A percentile compares a stretch with the other conserved stretches of the same genome.
These are phyloP conservation scores for Eupithecia insigniata DNA, from an alignment of 2,888 invertebrate genomes.

Conservation along the genomic window DNA sequence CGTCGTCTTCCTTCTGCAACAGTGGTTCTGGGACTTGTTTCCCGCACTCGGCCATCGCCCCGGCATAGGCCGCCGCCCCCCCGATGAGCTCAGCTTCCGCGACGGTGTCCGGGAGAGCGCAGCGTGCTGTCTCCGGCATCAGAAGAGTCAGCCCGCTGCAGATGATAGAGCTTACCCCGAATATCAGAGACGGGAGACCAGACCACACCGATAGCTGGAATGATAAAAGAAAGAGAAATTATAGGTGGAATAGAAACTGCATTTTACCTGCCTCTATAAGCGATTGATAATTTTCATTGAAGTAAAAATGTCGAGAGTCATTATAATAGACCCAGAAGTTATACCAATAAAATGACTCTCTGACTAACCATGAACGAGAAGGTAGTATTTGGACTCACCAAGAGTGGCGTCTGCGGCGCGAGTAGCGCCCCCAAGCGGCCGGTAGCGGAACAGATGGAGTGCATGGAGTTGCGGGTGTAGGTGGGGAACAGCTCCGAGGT, in stretches of 20 bases:
- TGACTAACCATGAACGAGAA: no score
- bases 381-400: conserved; percentile 81
- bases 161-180: conserved; percentile 75
- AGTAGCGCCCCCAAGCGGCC: conserved; percentile 89
- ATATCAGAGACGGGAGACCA: conserved; percentile 77
- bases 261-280: no score
- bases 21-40: conserved; percentile 12
- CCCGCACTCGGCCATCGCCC: background rate
- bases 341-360: no score
- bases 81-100: conserved; percentile 77
- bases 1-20: conserved; percentile 34
- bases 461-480: conserved; percentile 87
- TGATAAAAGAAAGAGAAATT: background rate
- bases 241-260: no score
- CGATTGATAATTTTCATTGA: no score
- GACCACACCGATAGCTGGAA: conserved; percentile 76
- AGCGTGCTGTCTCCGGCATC: conserved; percentile 81
- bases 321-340: no score
- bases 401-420: conserved; percentile 88
- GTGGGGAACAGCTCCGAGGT: conserved; percentile 91
- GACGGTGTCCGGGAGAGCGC: conserved; percentile 79
- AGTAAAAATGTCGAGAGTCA: no score
- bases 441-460: conserved; percentile 87
- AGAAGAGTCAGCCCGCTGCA: conserved; percentile 73
- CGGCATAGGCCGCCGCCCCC: conserved; percentile 26